phyloP scores from a whole-genome alignment of 2,888 invertebrate species.

The Lathronympha strigana region DNA sequence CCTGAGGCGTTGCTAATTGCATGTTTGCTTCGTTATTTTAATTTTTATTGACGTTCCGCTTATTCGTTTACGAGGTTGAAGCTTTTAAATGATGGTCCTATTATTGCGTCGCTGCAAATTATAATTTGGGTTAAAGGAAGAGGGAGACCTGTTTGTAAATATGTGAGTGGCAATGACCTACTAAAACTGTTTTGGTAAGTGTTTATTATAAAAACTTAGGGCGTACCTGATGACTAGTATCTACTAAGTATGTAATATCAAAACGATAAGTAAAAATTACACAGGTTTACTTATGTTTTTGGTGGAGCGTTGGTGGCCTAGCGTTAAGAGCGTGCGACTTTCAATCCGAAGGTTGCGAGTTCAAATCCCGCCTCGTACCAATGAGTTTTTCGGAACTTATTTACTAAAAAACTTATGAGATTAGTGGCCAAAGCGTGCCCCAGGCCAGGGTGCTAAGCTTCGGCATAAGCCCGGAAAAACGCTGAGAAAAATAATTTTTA shows the following conservation, averaged over 20 bases:
- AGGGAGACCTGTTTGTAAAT: constrained; percentile 8
- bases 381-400: no score
- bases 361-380: no score
- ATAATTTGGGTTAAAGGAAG: constrained; percentile 18
- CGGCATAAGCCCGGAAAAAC: no score
- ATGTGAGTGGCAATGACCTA: constrained; percentile 7
- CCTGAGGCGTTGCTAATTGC: constrained; percentile 38
- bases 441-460: no score
- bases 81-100: constrained; percentile 30
- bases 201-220: constrained; percentile 12
- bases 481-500: no score
- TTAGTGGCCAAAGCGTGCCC: no score
- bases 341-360: no score
- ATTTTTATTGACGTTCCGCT: constrained; percentile 27
- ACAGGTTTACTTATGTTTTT: neutral
- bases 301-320: no score
- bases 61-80: constrained; percentile 35
- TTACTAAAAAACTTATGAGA: no score
- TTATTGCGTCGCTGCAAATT: constrained; percentile 21
- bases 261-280: no score
- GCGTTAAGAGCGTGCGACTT: no score
- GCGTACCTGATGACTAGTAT: neutral
- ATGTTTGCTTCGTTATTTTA: constrained; percentile 35
- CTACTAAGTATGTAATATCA: no score
- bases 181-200: neutral